Evolutionary conservation across 2,113 vertebrate genomes (phyloP).

Genomic region (Anas platyrhynchos): DNA sequence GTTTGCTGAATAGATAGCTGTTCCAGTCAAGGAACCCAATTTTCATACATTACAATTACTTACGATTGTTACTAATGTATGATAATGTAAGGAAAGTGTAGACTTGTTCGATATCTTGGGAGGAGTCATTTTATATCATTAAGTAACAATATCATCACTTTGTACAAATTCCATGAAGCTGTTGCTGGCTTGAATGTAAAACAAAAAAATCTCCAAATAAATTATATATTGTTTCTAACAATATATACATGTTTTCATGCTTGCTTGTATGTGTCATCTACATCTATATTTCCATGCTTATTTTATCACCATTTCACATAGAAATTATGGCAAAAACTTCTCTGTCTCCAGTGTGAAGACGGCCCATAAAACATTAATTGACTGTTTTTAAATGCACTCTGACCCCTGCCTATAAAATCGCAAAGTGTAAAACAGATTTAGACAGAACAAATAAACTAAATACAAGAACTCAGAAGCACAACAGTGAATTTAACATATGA

Average conservation of each 20-base stretch:
- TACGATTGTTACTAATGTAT: conserved; percentile 5
- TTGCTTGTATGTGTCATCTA: not conserved
- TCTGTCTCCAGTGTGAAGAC: not conserved
- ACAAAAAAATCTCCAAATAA: fast-evolving
- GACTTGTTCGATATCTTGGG: not conserved
- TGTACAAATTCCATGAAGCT: not conserved
- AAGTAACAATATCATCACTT: not conserved
- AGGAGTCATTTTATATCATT: conserved; percentile 30
- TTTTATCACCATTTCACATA: not conserved
- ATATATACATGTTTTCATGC: not conserved
- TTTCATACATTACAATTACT: conserved; percentile 38
- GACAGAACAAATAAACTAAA: not conserved
- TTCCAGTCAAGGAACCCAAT: conserved; percentile 15
- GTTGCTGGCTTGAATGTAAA: not conserved
- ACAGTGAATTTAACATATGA: not conserved
- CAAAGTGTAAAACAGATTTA: not conserved
- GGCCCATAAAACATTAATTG: not conserved
- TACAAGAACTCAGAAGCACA: not conserved
- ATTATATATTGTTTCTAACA: not conserved
- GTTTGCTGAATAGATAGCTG: not conserved
- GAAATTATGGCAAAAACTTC: not conserved
- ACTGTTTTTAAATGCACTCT: not conserved
- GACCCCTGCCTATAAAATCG: not conserved
- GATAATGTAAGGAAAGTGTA: conserved; percentile 11
- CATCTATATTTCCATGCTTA: not conserved